Evolutionary conservation across 2,113 vertebrate genomes (phyloP).

Genomic region (Chauna torquata): DNA sequence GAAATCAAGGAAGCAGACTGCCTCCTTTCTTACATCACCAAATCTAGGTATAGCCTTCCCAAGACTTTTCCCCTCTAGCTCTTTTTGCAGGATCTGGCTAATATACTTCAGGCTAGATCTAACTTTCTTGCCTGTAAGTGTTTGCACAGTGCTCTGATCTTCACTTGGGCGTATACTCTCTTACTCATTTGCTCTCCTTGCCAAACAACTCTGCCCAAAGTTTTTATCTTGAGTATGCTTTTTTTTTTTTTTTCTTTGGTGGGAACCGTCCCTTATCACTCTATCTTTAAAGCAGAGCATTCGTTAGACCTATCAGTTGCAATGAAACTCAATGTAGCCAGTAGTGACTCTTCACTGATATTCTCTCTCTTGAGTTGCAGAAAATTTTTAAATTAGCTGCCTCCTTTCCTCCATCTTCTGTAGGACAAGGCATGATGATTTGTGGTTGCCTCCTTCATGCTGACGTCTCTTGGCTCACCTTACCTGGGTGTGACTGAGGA

Average conservation of each 20-base stretch:
- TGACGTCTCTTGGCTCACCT: neutral
- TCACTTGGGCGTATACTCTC: fast-evolving
- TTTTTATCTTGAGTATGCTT: neutral
- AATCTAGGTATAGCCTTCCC: neutral
- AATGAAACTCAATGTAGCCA: neutral
- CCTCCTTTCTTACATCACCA: neutral
- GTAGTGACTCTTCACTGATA: neutral
- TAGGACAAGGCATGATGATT: neutral
- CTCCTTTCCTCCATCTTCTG: neutral
- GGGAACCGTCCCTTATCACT: neutral
- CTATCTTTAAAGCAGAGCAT: neutral
- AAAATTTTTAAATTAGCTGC: neutral
- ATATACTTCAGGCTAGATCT: neutral
- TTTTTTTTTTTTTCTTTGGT: neutral
- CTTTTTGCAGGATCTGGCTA: neutral
- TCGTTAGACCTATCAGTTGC: neutral
- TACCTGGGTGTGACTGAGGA: neutral
- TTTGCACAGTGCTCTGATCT: neutral
- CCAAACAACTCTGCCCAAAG: neutral
- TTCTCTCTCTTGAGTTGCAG: neutral
- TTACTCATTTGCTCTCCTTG: neutral
- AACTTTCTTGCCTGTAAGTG: neutral
- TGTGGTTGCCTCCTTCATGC: neutral
- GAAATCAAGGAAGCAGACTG: neutral
- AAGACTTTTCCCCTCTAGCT: neutral